Base-by-base conservation (phyloP, 37 sponge, comb jelly and placozoan species). In the Eunapius fragilis region DNA sequence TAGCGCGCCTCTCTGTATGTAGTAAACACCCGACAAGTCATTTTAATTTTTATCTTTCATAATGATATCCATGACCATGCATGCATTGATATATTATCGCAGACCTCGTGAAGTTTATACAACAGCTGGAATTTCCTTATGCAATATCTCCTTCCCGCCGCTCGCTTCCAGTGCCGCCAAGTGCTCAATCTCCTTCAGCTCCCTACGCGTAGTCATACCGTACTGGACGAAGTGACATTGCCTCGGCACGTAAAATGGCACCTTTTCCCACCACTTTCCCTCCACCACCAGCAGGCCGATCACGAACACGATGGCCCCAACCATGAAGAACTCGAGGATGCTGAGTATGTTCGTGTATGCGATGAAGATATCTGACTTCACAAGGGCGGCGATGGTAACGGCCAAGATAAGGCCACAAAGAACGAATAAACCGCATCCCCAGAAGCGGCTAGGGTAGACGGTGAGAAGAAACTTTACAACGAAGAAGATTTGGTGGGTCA, bases 391-490 rank as follows among this genome's bases (percentile, higher is more conserved):
- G 6, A 78, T 47, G 19, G 48, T 26, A 38, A 37, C 32, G 25
- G 79, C 28, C 48, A 89, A 72, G 24, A 74, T 80, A 2, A 85
- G 35, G 32, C 50, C 78, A 19, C 84, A 30, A 12, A 89, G 37
- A 13, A 73, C 49, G 14, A 80, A 26, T 25, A 90, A 80, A 17
- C 73, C 45, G 41, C 81, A 70, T 5, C 91, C 87, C 91, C 91
- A 90, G 24, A 81, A 38, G 31, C 75, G 58, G 48, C 76, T 76
- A 25, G 67, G 86, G n/a, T 80, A 31, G 10, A 90, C 30, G 34
- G 81, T 72, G 33, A 90, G 67, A 69, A 90, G 69, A 25, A 86
- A 37, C 19, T 76, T 81, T 23, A 72, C 76, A 0, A 86, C 67
- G 22, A 68, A 38, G 31, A 90, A 82, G 27, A 69, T 68, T n/a